Base-by-base conservation (phyloP, 2,797 vertebrate species). In the Argyrosomus regius region DNA sequence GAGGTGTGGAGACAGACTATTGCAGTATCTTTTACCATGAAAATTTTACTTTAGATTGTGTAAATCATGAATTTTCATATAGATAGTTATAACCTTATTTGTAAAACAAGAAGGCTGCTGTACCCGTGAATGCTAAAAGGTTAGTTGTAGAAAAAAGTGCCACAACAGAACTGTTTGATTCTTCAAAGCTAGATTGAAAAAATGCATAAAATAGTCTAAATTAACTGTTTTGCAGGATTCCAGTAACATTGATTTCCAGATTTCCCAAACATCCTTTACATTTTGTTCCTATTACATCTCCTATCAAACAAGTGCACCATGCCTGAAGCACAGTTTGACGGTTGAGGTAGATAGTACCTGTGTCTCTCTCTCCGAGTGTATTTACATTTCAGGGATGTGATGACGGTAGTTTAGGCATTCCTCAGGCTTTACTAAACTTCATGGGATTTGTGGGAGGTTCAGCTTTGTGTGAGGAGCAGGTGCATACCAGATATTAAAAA, bases 391-490 rank as follows among this genome's bases (percentile, higher is more conserved):
- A 43, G 3, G 3, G 18, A 45, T 9, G 46, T 43, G 14, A 68
- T 22, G 18, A n/a, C 10, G 22, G 28, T 24, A 54, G 22, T 43
- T 58, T 14, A 20, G 63, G 41, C 26, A 7, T 10, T 50, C 26
- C 24, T 53, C 12, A 13, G 12, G 59, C 28, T 66, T 71, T 56
- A 66, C 20, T 9, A 4, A 28, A 28, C 28, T 62, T 49, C 5
- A 22, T 54, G 17, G 9, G 22, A n/a, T 59, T 46, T 20, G 16
- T 5, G 10, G 35, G 35, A 69, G 17, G 20, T 52, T 48, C 45
- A 26, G 41, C 5, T 63, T 48, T 73, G 71, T 46, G 46, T 68
- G 17, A 31, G 26, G 20, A 71, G 43, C 72, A 79, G 31, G 50
- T 54, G 18, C 39, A 41, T 53, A 22, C 67, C 6, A 41, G 14